These are phyloP conservation scores for Agrochola macilenta DNA, from an alignment of 2,888 invertebrate species.

Conservation along the genomic window DNA sequence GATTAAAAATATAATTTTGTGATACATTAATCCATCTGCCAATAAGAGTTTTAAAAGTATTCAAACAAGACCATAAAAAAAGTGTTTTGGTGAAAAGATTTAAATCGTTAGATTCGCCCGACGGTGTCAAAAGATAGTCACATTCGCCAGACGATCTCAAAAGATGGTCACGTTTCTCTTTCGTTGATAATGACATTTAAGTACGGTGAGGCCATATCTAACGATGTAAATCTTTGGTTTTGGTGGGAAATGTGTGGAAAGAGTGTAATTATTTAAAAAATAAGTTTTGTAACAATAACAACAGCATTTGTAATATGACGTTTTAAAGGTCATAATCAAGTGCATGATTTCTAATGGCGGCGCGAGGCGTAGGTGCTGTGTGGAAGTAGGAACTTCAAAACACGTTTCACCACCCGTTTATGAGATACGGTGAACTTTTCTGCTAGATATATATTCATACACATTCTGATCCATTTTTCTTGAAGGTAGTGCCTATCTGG, in stretches of 20 bases:
- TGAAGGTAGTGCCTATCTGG: background rate
- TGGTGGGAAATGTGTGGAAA: constrained; percentile 15
- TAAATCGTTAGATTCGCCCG: background rate
- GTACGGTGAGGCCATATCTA: background rate
- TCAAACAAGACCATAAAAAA: background rate
- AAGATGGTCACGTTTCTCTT: background rate
- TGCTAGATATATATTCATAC: background rate
- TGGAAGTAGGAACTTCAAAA: background rate
- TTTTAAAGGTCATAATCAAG: background rate
- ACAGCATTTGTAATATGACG: background rate
- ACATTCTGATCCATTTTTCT: background rate
- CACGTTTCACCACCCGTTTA: background rate
- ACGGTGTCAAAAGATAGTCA: background rate
- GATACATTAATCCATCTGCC: background rate
- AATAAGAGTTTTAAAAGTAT: background rate
- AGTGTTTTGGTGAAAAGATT: constrained; percentile 14
- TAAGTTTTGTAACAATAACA: constrained; percentile 3
- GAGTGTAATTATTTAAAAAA: background rate
- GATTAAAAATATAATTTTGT: background rate
- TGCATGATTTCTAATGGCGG: constrained; percentile 42
- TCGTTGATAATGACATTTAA: background rate
- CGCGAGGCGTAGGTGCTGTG: constrained; percentile 47
- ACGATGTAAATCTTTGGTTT: background rate
- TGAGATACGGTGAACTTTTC: background rate
- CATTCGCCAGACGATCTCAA: background rate